Conservation (phyloP, 2,888 invertebrate species). For the Lepidochitona cinerea region DNA sequence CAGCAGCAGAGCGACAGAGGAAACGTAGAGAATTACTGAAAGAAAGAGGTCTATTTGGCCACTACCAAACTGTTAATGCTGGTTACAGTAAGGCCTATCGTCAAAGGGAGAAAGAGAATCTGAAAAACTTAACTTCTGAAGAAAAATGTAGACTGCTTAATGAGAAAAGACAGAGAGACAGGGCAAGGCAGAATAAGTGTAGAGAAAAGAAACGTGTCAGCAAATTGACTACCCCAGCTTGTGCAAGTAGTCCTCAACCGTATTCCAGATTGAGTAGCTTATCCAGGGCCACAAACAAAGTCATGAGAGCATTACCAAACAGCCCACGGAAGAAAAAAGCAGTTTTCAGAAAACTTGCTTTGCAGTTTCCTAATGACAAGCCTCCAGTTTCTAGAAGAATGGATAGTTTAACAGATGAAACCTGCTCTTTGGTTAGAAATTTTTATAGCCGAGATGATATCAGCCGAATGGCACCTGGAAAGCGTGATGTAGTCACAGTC, state of each 20-base stretch:
- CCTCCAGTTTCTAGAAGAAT: slow-evolving; percentile 18
- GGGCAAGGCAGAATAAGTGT: slow-evolving; percentile 1
- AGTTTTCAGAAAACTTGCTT: slow-evolving; percentile 1
- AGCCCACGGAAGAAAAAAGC: neutral
- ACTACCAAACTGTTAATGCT: neutral
- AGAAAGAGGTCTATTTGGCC: neutral
- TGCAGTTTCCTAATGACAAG: slow-evolving; percentile 20
- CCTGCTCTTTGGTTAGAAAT: neutral
- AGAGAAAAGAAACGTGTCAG: neutral
- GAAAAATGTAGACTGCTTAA: neutral
- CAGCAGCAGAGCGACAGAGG: neutral
- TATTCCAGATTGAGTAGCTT: neutral
- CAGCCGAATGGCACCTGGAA: slow-evolving; percentile 4
- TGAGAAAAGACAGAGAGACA: neutral
- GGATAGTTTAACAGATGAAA: neutral
- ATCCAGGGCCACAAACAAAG: neutral
- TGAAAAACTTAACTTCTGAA: neutral
- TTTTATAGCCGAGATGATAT: neutral
- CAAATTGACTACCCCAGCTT: neutral
- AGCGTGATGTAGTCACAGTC: slow-evolving; percentile 10
- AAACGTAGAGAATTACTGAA: neutral
- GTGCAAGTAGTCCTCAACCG: neutral
- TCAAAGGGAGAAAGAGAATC: neutral
- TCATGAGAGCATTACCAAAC: neutral
- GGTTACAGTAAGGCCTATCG: neutral